Evolutionary conservation across 2,888 invertebrate genomes (phyloP).

Genomic region (Drosophila colorata): DNA sequence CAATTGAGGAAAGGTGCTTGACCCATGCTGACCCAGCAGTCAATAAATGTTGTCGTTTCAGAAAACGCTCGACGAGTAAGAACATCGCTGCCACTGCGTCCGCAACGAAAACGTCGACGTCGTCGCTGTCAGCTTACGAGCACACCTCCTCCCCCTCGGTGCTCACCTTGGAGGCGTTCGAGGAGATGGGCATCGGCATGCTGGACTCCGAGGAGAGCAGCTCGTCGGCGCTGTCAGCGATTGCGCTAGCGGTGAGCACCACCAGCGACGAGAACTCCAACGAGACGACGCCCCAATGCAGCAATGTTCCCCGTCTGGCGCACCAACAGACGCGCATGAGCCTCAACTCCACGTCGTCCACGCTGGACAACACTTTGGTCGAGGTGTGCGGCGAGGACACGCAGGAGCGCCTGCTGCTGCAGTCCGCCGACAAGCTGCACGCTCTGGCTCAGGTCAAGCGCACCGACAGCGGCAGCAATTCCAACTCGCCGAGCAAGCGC

Average conservation of each 20-base stretch:
- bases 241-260: slow-evolving; percentile 72
- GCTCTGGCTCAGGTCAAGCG: slow-evolving; percentile 73
- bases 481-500: slow-evolving; percentile 75
- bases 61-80: slow-evolving; percentile 79
- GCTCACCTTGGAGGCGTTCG: slow-evolving; percentile 70
- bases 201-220: slow-evolving; percentile 86
- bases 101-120: slow-evolving; percentile 64
- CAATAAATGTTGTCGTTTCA: slow-evolving; percentile 44
- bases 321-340: slow-evolving; percentile 69
- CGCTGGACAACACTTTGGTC: slow-evolving; percentile 68
- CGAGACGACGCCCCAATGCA: slow-evolving; percentile 78
- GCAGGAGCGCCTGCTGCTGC: slow-evolving; percentile 44
- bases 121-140: slow-evolving; percentile 42
- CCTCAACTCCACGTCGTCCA: slow-evolving; percentile 58
- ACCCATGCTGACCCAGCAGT: slow-evolving; percentile 66
- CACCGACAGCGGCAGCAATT: slow-evolving; percentile 65
- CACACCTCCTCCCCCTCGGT: slow-evolving; percentile 70
- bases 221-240: slow-evolving; percentile 80
- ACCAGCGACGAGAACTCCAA: slow-evolving; percentile 83
- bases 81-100: slow-evolving; percentile 47
- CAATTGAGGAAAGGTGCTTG: slow-evolving; percentile 67
- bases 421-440: slow-evolving; percentile 53
- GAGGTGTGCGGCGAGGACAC: slow-evolving; percentile 65
- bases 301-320: slow-evolving; percentile 75
- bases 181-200: slow-evolving; percentile 88